Conservation (phyloP, 2,113 vertebrate species). For the Anoura caudifer region DNA sequence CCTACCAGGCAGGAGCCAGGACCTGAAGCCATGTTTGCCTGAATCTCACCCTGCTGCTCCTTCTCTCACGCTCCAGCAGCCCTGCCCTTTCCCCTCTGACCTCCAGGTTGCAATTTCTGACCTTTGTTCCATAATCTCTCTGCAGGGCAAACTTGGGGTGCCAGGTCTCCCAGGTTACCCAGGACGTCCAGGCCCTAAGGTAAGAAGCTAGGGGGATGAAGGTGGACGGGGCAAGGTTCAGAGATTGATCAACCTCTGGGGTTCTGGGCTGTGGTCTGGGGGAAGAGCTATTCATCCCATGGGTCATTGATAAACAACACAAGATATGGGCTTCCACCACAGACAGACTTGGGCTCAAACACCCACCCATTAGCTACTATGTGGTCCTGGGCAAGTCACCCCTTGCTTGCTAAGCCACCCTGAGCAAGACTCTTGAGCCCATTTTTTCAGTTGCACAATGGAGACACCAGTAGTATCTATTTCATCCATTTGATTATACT, state of each 20-base stretch:
- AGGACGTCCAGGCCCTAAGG: conserved; percentile 86
- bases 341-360: neutral
- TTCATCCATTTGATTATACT: neutral
- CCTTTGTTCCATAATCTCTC: neutral
- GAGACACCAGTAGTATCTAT: neutral
- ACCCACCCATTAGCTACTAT: neutral
- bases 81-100: accelerated
- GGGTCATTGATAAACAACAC: neutral
- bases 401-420: neutral
- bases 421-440: neutral
- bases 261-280: neutral
- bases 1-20: neutral
- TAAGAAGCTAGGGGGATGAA: conserved; percentile 31
- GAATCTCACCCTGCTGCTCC: too few species aligned
- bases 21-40: neutral
- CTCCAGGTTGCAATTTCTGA: neutral
- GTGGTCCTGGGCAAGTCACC: neutral
- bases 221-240: neutral
- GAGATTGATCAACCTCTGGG: neutral
- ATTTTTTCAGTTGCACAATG: neutral
- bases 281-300: neutral
- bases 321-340: neutral
- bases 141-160: conserved; percentile 85
- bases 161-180: conserved; percentile 87
- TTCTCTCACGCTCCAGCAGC: accelerated